These are phyloP conservation scores for Petrolisthes cinctipes DNA, from an alignment of 2,888 invertebrate species.

Conservation along the genomic window DNA sequence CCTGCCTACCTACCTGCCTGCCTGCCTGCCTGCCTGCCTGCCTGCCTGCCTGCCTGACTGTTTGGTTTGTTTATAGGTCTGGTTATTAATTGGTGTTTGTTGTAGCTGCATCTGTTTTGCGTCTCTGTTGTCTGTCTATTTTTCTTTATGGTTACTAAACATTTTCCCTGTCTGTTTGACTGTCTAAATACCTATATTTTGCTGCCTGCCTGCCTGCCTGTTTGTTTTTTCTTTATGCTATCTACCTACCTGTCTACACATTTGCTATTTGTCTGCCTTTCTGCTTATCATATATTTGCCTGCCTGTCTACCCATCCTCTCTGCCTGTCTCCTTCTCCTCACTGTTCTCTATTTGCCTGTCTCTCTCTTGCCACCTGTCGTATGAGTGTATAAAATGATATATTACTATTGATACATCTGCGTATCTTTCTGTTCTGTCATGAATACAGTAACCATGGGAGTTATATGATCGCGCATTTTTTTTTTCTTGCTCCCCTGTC, in stretches of 20 bases:
- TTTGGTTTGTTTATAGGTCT: too few relatives aligned
- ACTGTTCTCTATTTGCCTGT: too few relatives aligned
- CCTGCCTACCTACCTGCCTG: neutral
- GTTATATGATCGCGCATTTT: too few relatives aligned
- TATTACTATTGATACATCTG: too few relatives aligned
- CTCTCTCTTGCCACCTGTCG: too few relatives aligned
- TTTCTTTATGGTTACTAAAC: too few relatives aligned
- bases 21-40: neutral
- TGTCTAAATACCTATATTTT: neutral
- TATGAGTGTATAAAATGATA: too few relatives aligned
- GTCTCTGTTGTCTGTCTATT: neutral
- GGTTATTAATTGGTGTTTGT: too few relatives aligned
- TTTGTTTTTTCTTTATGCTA: neutral
- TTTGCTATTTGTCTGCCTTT: neutral
- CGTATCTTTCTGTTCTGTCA: too few relatives aligned
- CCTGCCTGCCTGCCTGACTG: neutral
- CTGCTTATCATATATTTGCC: neutral
- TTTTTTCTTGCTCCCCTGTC: too few relatives aligned
- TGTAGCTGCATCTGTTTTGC: neutral
- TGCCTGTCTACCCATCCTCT: too few relatives aligned
- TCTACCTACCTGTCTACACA: neutral
- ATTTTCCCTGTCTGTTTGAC: neutral
- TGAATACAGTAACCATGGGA: too few relatives aligned
- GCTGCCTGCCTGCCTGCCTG: neutral
- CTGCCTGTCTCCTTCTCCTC: neutral